Base-by-base conservation (phyloP, 2,888 invertebrate species). In the Cephonodes hylas region DNA sequence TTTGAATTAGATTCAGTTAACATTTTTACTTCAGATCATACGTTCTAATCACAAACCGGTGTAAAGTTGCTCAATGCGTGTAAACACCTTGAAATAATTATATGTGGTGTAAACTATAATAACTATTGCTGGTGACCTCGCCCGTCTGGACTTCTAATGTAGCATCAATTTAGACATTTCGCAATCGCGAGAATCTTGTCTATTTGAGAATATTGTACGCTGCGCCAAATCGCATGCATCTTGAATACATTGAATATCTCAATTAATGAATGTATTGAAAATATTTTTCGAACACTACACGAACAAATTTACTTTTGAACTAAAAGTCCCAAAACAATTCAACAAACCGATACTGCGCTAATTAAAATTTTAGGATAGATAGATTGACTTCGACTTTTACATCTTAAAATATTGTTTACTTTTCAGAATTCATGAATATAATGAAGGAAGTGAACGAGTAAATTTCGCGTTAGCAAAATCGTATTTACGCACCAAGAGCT, bases 1-100 rank as follows among this genome's bases (percentile, higher is more conserved):
- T 60, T 60, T 20, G 45, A 60, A 61, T 58, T 63, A 59, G 59
- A 62, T 61, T 27, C n/a, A 4, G 8, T 48, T 25, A 48, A 48
- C 27, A 53, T 53, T 53, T 53, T 53, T 64, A 64, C 42, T 23
- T 63, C 42, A 62, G 25, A 38, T 38, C 27, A 18, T 31, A 31
- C 53, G 53, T 53, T 53, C 53, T 53, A 53, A 53, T 38, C 38
- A 18, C 27, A 48, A 8, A 15, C 8, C 20, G 10, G 18, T 27
- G 10, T 53, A 18, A 7, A 10, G 15, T 53, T 53, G 53, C 53
- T 53, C 18, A 53, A 53, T 53, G 13, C 38, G 23, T 45, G 22
- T 3, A n/a, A 42, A n/a, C 23, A 7, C 42, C 42, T 38, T 42
- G 42, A 42, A 25, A 42, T 42, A 58, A 58, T 58, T 42, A 58